Percentiles rank a stretch among this genome's conserved stretches.
phyloP scores from a whole-genome alignment of 1,140 invertebrate species.

The Caenorhabditis elegans region WBcel235 BX284603.4:8561501-8562000 shows the following conservation, averaged over 20 bases:
- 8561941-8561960: constrained; percentile 72
- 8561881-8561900: constrained; percentile 73
- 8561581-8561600: constrained; percentile 60
- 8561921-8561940: constrained; percentile 67
- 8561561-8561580: constrained; percentile 52
- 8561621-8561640: neutral
- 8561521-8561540: constrained; percentile 70
- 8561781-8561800: constrained; percentile 72
- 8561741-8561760: constrained; percentile 71
- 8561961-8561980: constrained; percentile 71
- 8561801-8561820: constrained; percentile 73
- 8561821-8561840: constrained; percentile 67
- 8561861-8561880: constrained; percentile 65
- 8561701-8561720: constrained; percentile 71
- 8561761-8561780: constrained; percentile 68
- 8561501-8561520: constrained; percentile 72
- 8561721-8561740: constrained; percentile 71
- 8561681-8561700: constrained; percentile 71
- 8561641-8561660: constrained; percentile 67
- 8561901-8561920: constrained; percentile 71
- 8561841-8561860: constrained; percentile 71
- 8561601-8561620: constrained; percentile 67
- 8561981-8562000: constrained; percentile 73
- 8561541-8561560: constrained; percentile 71
- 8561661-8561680: constrained; percentile 71